phyloP scores from a whole-genome alignment of 1,140 invertebrate genomes.

The Bombus affinis region DNA sequence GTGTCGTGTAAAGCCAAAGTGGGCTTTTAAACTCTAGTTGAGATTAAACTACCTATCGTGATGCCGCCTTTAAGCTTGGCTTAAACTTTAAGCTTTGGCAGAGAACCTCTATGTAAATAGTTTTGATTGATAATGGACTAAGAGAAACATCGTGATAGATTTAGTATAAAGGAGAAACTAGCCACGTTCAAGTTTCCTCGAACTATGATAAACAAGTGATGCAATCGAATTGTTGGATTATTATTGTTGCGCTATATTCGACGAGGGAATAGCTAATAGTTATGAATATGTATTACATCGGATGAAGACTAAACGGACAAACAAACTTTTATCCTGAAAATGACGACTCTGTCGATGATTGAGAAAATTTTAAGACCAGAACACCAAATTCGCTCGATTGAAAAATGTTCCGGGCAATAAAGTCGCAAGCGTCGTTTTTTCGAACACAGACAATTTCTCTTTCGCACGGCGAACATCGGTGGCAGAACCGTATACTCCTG shows the following conservation, averaged over 20 bases:
- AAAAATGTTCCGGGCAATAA: constrained; percentile 51
- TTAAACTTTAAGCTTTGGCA: constrained; percentile 54
- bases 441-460: constrained; percentile 53
- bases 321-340: neutral
- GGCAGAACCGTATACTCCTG: constrained; percentile 41
- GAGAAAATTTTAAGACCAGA: neutral
- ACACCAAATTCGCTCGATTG: constrained; percentile 9
- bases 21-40: constrained; percentile 38
- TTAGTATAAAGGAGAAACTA: constrained; percentile 45
- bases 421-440: constrained; percentile 42
- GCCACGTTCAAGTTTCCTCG: constrained; percentile 20
- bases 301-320: too few relatives aligned
- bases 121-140: constrained; percentile 38
- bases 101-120: constrained; percentile 48
- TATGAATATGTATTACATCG: too few relatives aligned
- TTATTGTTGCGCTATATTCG: neutral
- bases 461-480: constrained; percentile 42
- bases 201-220: constrained; percentile 34
- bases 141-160: constrained; percentile 51
- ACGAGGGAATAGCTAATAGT: neutral
- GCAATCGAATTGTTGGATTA: constrained; percentile 27
- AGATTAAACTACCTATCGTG: constrained; percentile 56
- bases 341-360: neutral
- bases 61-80: constrained; percentile 40
- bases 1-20: constrained; percentile 23